Base-by-base conservation (phyloP, 2,797 vertebrate genomes). In the Pygocentrus nattereri region DNA sequence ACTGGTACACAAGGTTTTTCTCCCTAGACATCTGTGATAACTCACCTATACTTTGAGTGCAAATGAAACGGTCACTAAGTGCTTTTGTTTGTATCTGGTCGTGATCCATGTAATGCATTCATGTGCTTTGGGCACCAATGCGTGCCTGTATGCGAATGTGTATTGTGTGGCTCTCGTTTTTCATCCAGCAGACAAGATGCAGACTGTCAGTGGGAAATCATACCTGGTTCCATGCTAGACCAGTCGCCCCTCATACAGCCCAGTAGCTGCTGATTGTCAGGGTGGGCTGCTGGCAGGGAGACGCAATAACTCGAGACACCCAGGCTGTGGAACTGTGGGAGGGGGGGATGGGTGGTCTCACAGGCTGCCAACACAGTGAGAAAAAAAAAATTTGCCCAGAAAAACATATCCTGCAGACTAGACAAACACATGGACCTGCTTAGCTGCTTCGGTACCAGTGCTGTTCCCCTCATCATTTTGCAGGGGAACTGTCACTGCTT, bases 271-370 rank as follows among this genome's bases (percentile, higher is more conserved):
- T 87, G 86, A 87, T 85, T 87, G 86, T 85, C 86, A 87, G 82
- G 83, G 78, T 75, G 80, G 83, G 84, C 81, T 87, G 84, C 83
- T 88, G 88, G 88, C 89, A 90, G 89, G 81, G 88, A 92, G 90
- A 94, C 93, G 89, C 91, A 91, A 94, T 92, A 90, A 94, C 92
- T 93, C 90, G 92, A 93, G 92, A 91, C 88, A 87, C 92, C 92
- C 91, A 91, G 91, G 90, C 91, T 89, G 90, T 89, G 90, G 89
- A 91, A 83, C 64, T 47, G 89, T 49, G 64, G 78, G 15, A 50
- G 41, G 78, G 81, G 87, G 86, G 76, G 73, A 76, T 77, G 83
- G 85, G 86, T 83, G 41, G 82, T 77, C 87, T 87, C 82, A 73
- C 86, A 90, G 79, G 64, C 83, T 87, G 78, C 78, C 83, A 87